These are phyloP conservation scores for Corythaixoides concolor DNA, from an alignment of 2,113 vertebrate genomes.

Conservation along the genomic window DNA sequence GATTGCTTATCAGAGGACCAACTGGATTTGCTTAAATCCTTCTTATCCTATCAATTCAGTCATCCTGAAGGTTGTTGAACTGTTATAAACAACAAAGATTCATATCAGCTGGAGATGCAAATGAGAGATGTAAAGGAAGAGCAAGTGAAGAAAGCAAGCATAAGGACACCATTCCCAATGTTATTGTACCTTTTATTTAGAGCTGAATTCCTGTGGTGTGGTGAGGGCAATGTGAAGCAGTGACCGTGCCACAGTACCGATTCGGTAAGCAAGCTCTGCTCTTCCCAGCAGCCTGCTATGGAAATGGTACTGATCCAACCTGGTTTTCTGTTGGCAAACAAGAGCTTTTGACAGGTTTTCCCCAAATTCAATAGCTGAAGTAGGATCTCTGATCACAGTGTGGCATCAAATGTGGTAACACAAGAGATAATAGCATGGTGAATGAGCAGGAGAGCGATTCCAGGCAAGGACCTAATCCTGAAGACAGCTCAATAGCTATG, in stretches of 20 bases:
- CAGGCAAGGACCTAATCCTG: neutral
- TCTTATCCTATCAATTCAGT: neutral
- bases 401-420: neutral
- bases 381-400: neutral
- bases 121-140: neutral
- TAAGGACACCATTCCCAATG: neutral
- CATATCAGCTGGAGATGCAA: neutral
- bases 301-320: neutral
- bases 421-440: neutral
- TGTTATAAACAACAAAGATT: neutral
- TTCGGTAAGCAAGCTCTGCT: neutral
- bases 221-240: neutral
- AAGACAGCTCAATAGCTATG: neutral
- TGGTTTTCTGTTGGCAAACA: neutral
- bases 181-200: neutral
- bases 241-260: neutral
- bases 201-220: neutral
- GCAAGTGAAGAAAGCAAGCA: neutral
- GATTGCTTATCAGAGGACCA: constrained; percentile 4
- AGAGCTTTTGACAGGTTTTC: neutral
- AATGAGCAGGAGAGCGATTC: neutral
- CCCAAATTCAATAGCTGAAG: neutral
- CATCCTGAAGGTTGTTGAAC: neutral
- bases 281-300: neutral
- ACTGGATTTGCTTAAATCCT: constrained; percentile 29